These are phyloP conservation scores for Drosophila pullipes DNA, from an alignment of 2,888 invertebrate genomes.

Conservation along the genomic window DNA sequence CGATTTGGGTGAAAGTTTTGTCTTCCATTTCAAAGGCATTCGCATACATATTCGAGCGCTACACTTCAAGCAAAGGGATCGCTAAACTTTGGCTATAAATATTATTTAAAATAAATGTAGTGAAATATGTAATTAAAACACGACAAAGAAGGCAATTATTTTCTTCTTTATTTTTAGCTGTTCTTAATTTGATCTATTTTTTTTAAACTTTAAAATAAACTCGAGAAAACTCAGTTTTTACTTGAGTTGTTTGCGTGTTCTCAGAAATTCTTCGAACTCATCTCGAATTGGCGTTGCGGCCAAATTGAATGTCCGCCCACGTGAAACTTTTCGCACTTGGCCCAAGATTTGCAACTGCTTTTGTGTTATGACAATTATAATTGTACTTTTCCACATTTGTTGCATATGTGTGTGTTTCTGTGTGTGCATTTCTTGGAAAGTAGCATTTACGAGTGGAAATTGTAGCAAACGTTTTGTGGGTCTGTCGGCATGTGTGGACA, in stretches of 20 bases:
- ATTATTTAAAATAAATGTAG: background rate
- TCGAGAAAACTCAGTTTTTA: background rate
- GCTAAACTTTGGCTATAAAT: background rate
- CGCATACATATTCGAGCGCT: too few relatives aligned
- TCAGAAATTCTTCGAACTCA: conserved; percentile 1
- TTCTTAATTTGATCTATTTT: background rate
- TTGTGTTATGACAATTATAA: conserved; percentile 82
- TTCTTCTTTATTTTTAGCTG: background rate
- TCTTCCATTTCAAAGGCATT: too few relatives aligned
- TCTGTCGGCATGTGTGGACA: conserved; percentile 26
- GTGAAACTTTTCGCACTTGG: conserved; percentile 74
- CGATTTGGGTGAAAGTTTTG: too few relatives aligned
- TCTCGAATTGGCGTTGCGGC: conserved; percentile 39
- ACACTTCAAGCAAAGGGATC: background rate
- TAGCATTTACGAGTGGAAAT: conserved; percentile 77
- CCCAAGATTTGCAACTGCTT: conserved; percentile 80
- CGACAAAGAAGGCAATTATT: background rate
- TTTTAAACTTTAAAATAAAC: too few relatives aligned
- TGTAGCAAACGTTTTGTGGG: conserved; percentile 73
- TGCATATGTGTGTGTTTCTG: conserved; percentile 26
- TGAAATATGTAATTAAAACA: background rate
- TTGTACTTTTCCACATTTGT: conserved; percentile 62
- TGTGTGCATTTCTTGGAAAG: conserved; percentile 63
- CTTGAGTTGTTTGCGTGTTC: background rate
- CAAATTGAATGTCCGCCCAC: conserved; percentile 44